These are phyloP conservation scores for Lycorma delicatula DNA, from an alignment of 1,140 invertebrate genomes.

Conservation along the genomic window DNA sequence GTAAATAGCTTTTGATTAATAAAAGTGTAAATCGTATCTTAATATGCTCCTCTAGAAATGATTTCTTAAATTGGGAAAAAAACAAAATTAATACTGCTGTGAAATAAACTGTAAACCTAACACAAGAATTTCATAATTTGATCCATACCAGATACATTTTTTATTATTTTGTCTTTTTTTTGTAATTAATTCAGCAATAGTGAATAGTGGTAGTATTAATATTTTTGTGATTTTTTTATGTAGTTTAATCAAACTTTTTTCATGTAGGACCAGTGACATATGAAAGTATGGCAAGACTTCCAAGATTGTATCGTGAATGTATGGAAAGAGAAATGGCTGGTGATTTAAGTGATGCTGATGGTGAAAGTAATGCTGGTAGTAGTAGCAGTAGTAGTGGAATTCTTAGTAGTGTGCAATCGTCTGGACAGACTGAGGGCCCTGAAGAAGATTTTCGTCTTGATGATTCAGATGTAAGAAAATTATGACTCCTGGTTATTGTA, in stretches of 20 bases:
- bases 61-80: too few species aligned
- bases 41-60: too few species aligned
- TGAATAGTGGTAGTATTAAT: too few species aligned
- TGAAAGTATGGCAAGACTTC: conserved; percentile 68
- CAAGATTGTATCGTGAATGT: conserved; percentile 58
- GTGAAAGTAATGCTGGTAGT: conserved; percentile 29
- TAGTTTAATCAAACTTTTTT: neutral
- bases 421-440: conserved; percentile 64
- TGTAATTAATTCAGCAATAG: too few species aligned
- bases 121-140: too few species aligned
- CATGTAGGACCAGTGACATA: conserved; percentile 64
- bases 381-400: conserved; percentile 28
- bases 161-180: too few species aligned
- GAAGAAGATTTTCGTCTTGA: conserved; percentile 41
- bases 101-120: too few species aligned
- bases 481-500: too few species aligned
- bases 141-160: too few species aligned
- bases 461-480: conserved; percentile 23
- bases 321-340: conserved; percentile 17
- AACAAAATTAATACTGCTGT: too few species aligned
- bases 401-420: conserved; percentile 31
- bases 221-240: conserved; percentile 7
- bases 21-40: too few species aligned
- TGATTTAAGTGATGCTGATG: conserved; percentile 30
- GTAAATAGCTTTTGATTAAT: too few species aligned